phyloP scores from a whole-genome alignment of 2,797 vertebrate genomes.

The Crenichthys baileyi region DNA sequence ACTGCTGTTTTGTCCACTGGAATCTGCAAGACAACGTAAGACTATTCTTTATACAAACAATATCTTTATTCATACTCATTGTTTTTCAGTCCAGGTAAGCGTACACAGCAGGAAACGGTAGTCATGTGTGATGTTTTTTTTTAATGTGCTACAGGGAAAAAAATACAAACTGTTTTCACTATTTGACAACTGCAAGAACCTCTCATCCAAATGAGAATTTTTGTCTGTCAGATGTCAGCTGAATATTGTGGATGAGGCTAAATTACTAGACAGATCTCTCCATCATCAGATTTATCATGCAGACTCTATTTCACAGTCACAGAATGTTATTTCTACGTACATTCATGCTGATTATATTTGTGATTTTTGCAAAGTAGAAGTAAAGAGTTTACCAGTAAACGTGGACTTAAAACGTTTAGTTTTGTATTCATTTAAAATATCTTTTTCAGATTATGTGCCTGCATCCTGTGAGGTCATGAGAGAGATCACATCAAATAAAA shows the following conservation, averaged over 20 bases:
- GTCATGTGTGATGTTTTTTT: neutral
- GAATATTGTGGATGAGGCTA: neutral
- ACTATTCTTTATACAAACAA: neutral
- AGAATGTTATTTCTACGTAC: neutral
- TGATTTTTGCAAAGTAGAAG: neutral
- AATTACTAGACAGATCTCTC: neutral
- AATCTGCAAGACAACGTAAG: neutral
- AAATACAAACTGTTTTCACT: neutral
- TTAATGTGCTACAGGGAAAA: neutral
- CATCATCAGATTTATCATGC: neutral
- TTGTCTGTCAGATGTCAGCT: neutral
- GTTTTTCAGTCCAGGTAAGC: neutral
- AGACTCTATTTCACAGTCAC: neutral
- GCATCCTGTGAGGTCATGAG: conserved; percentile 23
- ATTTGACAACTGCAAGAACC: neutral
- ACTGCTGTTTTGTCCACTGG: neutral
- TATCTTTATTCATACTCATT: neutral
- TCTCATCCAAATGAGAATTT: neutral
- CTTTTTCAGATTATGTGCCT: neutral
- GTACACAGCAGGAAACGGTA: neutral
- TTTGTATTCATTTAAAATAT: neutral
- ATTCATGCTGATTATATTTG: neutral
- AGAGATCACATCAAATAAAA: conserved; percentile 25
- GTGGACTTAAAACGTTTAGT: neutral
- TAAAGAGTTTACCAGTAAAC: neutral